A percentile compares a stretch with the other conserved stretches of the same genome.
phyloP scores from a whole-genome alignment of 2,113 vertebrate species.

The Campylomormyrus numenius region DNA sequence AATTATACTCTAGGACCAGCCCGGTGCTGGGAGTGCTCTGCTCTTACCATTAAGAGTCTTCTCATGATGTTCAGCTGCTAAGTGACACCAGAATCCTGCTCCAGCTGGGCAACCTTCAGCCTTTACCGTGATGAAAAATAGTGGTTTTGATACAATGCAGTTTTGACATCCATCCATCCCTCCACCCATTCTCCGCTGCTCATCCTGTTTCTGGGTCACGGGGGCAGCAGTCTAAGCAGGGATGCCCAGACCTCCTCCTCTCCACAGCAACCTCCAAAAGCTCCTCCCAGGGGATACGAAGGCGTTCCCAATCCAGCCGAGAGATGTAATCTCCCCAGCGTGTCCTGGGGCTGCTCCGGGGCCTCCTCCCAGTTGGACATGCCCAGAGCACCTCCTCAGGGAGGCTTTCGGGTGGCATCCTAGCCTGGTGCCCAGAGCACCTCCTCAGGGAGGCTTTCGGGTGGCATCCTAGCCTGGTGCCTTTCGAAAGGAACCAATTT shows the following conservation, averaged over 20 bases:
- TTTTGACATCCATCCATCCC: not conserved
- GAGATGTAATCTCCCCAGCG: not conserved
- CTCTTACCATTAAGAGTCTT: not conserved
- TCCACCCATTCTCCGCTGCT: not conserved
- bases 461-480: not conserved
- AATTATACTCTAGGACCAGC: not conserved
- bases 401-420: not conserved
- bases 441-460: not conserved
- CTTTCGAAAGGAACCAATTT: not conserved
- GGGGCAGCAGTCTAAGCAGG: not conserved
- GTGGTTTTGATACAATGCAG: not conserved
- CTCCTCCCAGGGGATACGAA: not conserved
- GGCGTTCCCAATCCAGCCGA: not conserved
- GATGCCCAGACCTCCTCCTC: not conserved
- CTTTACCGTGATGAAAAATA: not conserved
- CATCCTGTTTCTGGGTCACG: not conserved
- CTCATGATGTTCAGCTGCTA: not conserved
- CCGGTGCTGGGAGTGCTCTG: not conserved
- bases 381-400: not conserved
- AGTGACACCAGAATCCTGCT: not conserved
- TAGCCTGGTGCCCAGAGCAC: not conserved
- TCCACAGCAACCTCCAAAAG: not conserved
- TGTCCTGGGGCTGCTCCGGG: not conserved
- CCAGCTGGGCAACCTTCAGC: not conserved
- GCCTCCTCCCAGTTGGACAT: not conserved